Evolutionary conservation across 2,888 invertebrate genomes (phyloP).

Genomic region (Achlya flavicornis): DNA sequence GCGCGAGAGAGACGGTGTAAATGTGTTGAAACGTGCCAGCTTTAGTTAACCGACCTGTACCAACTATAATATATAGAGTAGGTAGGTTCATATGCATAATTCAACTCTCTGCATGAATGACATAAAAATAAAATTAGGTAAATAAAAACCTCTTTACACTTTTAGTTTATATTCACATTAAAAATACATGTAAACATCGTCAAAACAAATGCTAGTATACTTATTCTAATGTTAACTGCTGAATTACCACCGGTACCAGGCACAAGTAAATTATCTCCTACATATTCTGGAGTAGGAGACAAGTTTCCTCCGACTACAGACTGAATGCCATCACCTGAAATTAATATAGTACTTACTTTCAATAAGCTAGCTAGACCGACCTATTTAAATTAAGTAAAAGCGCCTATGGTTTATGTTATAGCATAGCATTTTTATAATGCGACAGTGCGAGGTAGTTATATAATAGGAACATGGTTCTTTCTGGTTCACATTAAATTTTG

Average conservation of each 20-base stretch:
- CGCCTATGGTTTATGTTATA: too few species aligned
- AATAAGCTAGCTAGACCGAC: slow-evolving; percentile 1
- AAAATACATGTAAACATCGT: slow-evolving; percentile 20
- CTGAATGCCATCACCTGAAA: slow-evolving; percentile 69
- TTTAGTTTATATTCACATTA: not conserved
- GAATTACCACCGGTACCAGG: slow-evolving; percentile 67
- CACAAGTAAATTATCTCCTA: slow-evolving; percentile 74
- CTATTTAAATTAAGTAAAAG: not conserved
- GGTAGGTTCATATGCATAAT: too few species aligned
- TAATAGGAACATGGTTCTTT: too few species aligned
- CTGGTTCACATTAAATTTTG: too few species aligned
- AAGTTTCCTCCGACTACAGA: slow-evolving; percentile 65
- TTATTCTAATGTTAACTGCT: slow-evolving; percentile 27
- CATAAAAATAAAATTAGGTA: not conserved
- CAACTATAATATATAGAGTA: too few species aligned
- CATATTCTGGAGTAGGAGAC: slow-evolving; percentile 57
- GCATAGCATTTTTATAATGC: too few species aligned
- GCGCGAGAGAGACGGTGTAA: too few species aligned
- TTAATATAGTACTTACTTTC: slow-evolving; percentile 10
- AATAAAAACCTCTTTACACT: not conserved
- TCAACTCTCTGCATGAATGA: too few species aligned
- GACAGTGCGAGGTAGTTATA: too few species aligned
- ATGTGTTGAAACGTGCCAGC: too few species aligned
- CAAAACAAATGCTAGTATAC: slow-evolving; percentile 19
- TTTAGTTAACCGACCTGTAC: too few species aligned